These are phyloP conservation scores for Catharus minimus DNA, from an alignment of 2,113 vertebrate genomes.

Conservation along the genomic window DNA sequence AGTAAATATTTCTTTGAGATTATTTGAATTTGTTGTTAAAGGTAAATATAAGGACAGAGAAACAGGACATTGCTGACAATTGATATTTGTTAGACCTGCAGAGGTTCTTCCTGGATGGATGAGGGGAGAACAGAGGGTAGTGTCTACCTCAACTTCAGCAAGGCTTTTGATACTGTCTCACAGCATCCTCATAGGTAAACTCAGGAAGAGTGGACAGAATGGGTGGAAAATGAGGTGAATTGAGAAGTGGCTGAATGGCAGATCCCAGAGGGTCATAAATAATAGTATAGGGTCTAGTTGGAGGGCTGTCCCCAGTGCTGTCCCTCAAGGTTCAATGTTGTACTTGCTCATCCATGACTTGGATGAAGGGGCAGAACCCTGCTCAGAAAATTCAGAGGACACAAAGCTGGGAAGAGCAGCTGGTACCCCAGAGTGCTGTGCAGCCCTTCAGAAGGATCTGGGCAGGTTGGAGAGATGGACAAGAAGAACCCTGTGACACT, in stretches of 20 bases:
- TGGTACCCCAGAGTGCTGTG: accelerated
- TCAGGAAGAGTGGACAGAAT: neutral
- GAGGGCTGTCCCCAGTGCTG: neutral
- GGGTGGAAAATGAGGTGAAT: neutral
- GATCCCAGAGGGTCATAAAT: neutral
- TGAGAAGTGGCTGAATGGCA: neutral
- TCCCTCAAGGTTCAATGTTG: neutral
- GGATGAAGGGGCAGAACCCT: neutral
- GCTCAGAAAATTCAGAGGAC: neutral
- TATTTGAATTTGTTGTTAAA: neutral
- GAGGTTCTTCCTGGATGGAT: neutral
- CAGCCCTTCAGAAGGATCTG: neutral
- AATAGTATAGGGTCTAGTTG: neutral
- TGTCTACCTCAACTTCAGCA: neutral
- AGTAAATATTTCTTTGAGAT: neutral
- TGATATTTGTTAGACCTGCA: neutral
- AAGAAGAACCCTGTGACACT: too few relatives aligned
- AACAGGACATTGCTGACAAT: neutral
- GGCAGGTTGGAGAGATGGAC: too few relatives aligned
- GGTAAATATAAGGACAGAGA: neutral
- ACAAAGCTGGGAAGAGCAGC: neutral
- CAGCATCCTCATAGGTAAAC: neutral
- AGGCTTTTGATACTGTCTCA: neutral
- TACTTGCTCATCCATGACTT: accelerated
- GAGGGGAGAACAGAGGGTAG: neutral